phyloP scores from a whole-genome alignment of 2,888 invertebrate genomes.

The Ashinkailepas kermadecensis region DNA sequence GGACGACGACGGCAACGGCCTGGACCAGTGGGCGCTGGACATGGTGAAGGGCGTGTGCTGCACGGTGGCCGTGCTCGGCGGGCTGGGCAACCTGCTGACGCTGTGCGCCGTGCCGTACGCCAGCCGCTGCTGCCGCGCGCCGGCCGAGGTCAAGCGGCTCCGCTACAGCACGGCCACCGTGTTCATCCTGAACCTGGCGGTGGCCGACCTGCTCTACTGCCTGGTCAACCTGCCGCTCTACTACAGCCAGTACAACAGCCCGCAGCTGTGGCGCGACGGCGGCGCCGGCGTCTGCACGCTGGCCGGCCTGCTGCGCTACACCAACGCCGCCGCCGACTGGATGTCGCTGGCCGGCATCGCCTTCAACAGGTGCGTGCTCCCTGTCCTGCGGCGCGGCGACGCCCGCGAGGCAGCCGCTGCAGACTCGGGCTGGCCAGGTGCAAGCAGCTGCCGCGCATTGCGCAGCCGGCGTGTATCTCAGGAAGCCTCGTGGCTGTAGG shows the following conservation, averaged over 20 bases:
- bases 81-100: background rate
- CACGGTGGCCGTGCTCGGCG: conserved; percentile 11
- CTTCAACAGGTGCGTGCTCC: conserved; percentile 28
- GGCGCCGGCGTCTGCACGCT: conserved; percentile 6
- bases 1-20: background rate
- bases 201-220: conserved; percentile 32
- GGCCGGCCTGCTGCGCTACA: conserved; percentile 31
- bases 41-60: conserved; percentile 7
- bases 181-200: conserved; percentile 31
- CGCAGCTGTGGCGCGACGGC: background rate
- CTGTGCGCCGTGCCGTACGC: conserved; percentile 14
- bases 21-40: background rate
- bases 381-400: background rate
- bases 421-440: no score
- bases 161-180: conserved; percentile 27
- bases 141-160: conserved; percentile 11
- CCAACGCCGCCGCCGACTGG: conserved; percentile 33
- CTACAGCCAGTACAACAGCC: conserved; percentile 29
- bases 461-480: no score
- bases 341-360: conserved; percentile 32
- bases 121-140: conserved; percentile 9
- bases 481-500: no score
- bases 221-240: conserved; percentile 31
- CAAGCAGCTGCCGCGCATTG: no score
- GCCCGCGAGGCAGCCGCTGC: background rate